Base-by-base conservation (phyloP, 1,140 invertebrate species). In the Cotesia vestalis region DNA sequence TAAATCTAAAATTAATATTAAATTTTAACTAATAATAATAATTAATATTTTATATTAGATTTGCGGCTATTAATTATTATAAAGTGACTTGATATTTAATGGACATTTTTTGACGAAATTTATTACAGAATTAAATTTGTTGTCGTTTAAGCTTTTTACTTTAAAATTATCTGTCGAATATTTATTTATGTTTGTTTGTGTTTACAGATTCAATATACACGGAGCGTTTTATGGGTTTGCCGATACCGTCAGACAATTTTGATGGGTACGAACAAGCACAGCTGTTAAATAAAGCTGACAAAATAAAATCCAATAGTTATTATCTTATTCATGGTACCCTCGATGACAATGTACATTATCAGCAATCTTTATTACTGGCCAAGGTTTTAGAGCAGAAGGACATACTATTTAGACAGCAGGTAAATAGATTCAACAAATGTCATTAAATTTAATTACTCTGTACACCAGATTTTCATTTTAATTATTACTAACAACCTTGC, bases 331-430 rank as follows among this genome's bases (percentile, higher is more conserved):
- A 97, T 80, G 96, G 96, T 14, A 97, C 95, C 62, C 90, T 93
- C 5, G 92, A 96, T 87, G 96, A 98, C 81, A 97, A 98, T 83
- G 96, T 98, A 9, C 96, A 98, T 84, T 97, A 96, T 83, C 96
- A 98, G 83, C 95, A 98, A 79, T 95, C 95, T 0, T 92, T 97
- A 86, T 90, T 96, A 79, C 89, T 97, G 36, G 91, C 94, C 14
- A 93, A 92, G 82, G 90, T 92, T 40, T 86, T 98, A 14, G 94
- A 95, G 78, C 87, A 91, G 70, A 89, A 90, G 35, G 92, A 96
- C 78, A 94, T 98, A 77, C 86, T 94, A 14, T 98, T 97, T 79
- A 90, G 93, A 75, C 92, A 95, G 81, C 93, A 96, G 92, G 95
- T 97, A 87, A 78, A 79, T 73, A 72, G 9, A 64, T 62, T 55